Base-by-base conservation (phyloP, 2,113 vertebrate species). In the Tamias sibiricus region DNA sequence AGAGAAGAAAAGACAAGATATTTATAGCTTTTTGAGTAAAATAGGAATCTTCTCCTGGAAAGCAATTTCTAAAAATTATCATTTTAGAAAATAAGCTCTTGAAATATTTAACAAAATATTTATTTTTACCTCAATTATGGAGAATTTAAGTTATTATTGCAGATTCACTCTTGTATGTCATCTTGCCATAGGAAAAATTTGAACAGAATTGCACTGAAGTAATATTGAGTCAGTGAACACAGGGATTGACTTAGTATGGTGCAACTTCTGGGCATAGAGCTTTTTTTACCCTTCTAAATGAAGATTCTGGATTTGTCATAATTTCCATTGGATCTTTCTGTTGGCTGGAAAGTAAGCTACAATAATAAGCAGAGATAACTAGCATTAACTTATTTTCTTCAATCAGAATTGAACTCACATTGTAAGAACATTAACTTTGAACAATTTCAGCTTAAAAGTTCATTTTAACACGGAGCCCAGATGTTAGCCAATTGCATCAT, bases 1-100 rank as follows among this genome's bases (percentile, higher is more conserved):
- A 94, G 86, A 94, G 88, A 95, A 57, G 66, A 87, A 94, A 97
- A 96, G 87, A 76, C 52, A 80, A 47, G 80, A 28, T 96, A 96
- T 92, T 94, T 97, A 91, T 96, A 97, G 74, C 37, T 77, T 37
- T 0, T 87, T 77, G 35, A 92, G 64, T 79, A 93, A 47, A 62
- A 91, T n/a, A 93, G 22, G 40, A 86, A 84, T 88, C 30, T 90
- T 57, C 75, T 87, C 49, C 17, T 80, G 30, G 13, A 76, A 97
- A 81, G 10, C 42, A 47, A 47, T 57, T 85, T 93, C 91, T 81
- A 9, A 40, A 91, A 76, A 89, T 62, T 52, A 44, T 76, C 47
- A 92, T 62, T 75, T 76, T 83, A 8, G 95, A 92, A 91, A 68
- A 37, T 54, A 96, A 88, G 10, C 5, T 69, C 20, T 89, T 75